A percentile compares a stretch with the other conserved stretches of the same genome.
Conservation (phyloP, 2,797 vertebrate species). For the Platalea minor region DNA sequence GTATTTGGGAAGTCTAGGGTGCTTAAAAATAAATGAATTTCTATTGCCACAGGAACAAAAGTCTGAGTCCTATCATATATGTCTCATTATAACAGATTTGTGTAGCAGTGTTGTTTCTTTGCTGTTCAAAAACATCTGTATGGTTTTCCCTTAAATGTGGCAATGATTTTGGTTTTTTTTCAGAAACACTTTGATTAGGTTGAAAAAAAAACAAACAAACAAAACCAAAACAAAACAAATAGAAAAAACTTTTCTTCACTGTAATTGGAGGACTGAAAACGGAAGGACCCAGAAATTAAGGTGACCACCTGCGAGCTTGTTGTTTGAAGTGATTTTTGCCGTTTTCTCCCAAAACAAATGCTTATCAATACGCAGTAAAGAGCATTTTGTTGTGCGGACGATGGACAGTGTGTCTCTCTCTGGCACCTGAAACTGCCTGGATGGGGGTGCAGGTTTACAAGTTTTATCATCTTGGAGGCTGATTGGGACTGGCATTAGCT, state of each 20-base stretch:
- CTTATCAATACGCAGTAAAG: not conserved
- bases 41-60: not conserved
- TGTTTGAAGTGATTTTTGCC: constrained; percentile 20
- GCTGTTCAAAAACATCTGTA: not conserved
- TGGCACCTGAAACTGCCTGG: not conserved
- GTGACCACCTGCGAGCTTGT: not conserved
- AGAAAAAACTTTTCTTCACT: constrained; percentile 27
- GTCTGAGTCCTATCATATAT: not conserved
- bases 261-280: not conserved
- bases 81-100: not conserved
- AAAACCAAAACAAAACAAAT: not conserved
- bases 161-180: constrained; percentile 35
- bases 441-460: not conserved
- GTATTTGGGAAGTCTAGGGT: not conserved
- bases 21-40: constrained; percentile 34
- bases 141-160: not conserved
- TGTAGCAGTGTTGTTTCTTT: not conserved
- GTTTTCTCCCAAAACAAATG: not conserved
- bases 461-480: not conserved
- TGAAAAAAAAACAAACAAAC: not conserved
- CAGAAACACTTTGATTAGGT: constrained; percentile 33
- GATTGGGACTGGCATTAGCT: not conserved
- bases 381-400: not conserved
- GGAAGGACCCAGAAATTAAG: not conserved
- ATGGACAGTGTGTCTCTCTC: not conserved